Conservation (phyloP, 2,888 invertebrate species). For the Deroplatys truncata region DNA sequence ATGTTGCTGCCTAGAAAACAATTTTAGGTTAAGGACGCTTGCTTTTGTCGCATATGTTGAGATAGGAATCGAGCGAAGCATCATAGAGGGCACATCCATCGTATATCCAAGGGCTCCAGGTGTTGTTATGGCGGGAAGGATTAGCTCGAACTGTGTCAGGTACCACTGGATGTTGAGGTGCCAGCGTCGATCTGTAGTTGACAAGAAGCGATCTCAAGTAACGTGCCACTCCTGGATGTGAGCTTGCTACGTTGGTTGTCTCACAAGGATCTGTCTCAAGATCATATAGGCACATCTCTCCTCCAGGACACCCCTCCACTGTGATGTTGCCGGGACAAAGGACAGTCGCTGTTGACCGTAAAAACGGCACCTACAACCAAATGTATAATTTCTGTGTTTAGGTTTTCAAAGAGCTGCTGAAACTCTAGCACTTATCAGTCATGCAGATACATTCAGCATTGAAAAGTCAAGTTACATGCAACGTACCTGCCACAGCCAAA, state of each 20-base stretch:
- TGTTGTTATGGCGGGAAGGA: slow-evolving; percentile 65
- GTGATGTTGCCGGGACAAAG: slow-evolving; percentile 27
- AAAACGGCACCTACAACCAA: slow-evolving; percentile 12
- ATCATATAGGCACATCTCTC: slow-evolving; percentile 65
- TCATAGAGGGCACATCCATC: not conserved
- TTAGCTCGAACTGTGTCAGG: slow-evolving; percentile 56
- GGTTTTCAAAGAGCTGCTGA: not conserved
- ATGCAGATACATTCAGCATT: not conserved
- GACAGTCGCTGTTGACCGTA: slow-evolving; percentile 24
- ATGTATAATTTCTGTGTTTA: not conserved
- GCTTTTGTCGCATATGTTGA: not conserved
- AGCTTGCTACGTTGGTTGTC: slow-evolving; percentile 56
- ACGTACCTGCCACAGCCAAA: no score
- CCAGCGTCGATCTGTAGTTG: slow-evolving; percentile 50
- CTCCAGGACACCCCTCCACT: slow-evolving; percentile 33
- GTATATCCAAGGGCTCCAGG: slow-evolving; percentile 63
- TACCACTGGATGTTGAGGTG: slow-evolving; percentile 52
- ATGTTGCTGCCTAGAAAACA: not conserved
- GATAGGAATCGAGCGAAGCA: not conserved
- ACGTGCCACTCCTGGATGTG: slow-evolving; percentile 49
- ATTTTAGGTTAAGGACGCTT: not conserved
- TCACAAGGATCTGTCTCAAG: slow-evolving; percentile 77
- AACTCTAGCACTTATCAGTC: not conserved
- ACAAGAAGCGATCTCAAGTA: slow-evolving; percentile 49
- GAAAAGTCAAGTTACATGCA: not conserved